Conservation (phyloP, 2,888 invertebrate genomes). For the Pristionchus arcanus region DNA sequence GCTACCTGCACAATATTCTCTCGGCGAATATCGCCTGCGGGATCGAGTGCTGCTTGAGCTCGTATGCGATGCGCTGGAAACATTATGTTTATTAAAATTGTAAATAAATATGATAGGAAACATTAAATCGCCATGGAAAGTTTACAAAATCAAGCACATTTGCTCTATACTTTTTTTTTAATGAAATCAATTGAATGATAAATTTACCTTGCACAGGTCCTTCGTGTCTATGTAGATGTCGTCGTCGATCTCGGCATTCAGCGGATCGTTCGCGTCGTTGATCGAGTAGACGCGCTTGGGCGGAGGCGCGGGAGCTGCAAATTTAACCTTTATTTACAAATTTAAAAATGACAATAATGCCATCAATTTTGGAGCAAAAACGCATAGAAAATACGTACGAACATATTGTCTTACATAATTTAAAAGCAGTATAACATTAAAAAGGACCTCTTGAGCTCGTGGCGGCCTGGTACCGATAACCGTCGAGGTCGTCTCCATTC, state of each 20-base stretch:
- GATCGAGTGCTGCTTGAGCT: conserved; percentile 91
- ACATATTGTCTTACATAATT: background rate
- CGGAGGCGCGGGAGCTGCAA: background rate
- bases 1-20: conserved; percentile 71
- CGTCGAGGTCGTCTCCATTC: conserved; percentile 53
- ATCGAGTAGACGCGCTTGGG: conserved; percentile 69
- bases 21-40: conserved; percentile 88
- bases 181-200: too few relatives aligned
- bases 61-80: conserved; percentile 76
- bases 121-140: too few relatives aligned
- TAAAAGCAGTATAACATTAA: background rate
- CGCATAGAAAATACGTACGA: background rate
- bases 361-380: background rate
- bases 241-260: conserved; percentile 78
- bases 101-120: background rate
- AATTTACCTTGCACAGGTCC: conserved; percentile 51
- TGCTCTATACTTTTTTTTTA: too few relatives aligned
- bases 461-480: background rate
- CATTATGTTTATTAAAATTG: background rate
- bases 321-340: background rate
- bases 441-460: conserved; percentile 10
- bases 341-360: background rate
- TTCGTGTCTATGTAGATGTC: conserved; percentile 78
- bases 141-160: too few relatives aligned
- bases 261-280: conserved; percentile 73